Evolutionary conservation across 2,113 vertebrate species (phyloP), one percentile per base, ranked within the genome.

Genomic region (Bothrops jararaca): DNA sequence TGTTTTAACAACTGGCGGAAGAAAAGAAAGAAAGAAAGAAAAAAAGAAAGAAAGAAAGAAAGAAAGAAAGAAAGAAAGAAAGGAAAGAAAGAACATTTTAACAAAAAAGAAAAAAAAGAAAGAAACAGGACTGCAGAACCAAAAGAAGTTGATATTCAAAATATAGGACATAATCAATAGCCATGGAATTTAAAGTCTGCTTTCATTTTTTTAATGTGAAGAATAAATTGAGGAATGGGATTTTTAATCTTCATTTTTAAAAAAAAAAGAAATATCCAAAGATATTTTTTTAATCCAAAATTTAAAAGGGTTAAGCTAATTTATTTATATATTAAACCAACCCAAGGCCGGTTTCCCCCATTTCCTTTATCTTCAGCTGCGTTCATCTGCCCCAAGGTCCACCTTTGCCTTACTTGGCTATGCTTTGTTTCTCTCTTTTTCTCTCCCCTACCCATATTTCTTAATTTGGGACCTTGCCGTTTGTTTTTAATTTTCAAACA

Each of bases 1-100:
- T 88, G 94, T 91, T 95, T 92, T 91, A 96, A 95, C 95, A 95
- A 95, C 94, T 95, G 94, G 94, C 95, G 95, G 93, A 94, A 95
- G 89, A 92, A 86, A 15, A 92, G 56, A 52, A 58, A 39, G 4
- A 29, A 29, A 34, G 7, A 3, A 18, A 57, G 64, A 56, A 96
- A 89, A 50, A 80, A 92, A 92, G 1, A 57, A 85, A 86, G 22
- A 5, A 56, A 53, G 34, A 22, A 88, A 91, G 50, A 8, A 54
- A 57, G n/a, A 24, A 5, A 0, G 24, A 86, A 91, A 50, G 12
- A 22, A 23, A 48, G 24, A 24, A 23, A 56, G 53, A 85, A 95
- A 90, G 11, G 52, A 86, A 92, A 92, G 0, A 58, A 85, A 74
- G 10, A 15, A 64, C 4, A 18, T 34, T 69, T 69, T 34, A 69